Base-by-base conservation (phyloP, 2,888 invertebrate genomes). In the Spodoptera picta region DNA sequence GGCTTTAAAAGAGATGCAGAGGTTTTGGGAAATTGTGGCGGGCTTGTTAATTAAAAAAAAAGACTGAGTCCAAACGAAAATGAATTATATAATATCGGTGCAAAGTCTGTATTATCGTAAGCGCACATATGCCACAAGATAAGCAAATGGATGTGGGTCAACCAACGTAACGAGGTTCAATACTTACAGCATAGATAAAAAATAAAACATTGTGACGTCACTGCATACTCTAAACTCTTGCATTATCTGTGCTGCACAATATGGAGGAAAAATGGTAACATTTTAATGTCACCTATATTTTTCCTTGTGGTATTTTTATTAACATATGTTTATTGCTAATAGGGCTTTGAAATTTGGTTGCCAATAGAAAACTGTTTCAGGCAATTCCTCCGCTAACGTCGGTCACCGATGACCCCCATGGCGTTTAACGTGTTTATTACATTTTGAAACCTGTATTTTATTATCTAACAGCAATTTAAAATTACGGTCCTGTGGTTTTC, bases 91-190 rank as follows among this genome's bases (percentile, higher is more conserved):
- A 46, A 65, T 46, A 31, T 54, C 57, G 7, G 72, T 45, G 24
- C 65, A 69, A 58, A 59, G 55, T 71, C 51, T 72, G 51, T 12
- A 36, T 43, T 65, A 55, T 48, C 51, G 43, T 48, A 27, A 27
- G 23, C 31, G 27, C 64, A 53, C 59, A 59, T 58, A 65, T 69
- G 66, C 43, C 46, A 19, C 11, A 3, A 49, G 73, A 69, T 69
- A 69, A 66, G 46, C n/a, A 7, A 60, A 44, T 60, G 23, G 27
- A 66, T 69, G 46, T 72, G 43, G 66, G 73, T 60, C 67, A 69
- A 66, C 50, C 73, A 56, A 50, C 56, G 73, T 56, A 66, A 14
- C 19, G 45, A 60, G 55, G 60, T 66, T 66, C 55, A 72, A 72
- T 72, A 71, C 47, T 54, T 47, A 51, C 43, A 60, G 46, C 45